Percentiles rank a stretch among this genome's conserved stretches.
These are phyloP conservation scores for Apolygus lucorum DNA, from an alignment of 1,140 invertebrate species.

Conservation along the genomic window DNA sequence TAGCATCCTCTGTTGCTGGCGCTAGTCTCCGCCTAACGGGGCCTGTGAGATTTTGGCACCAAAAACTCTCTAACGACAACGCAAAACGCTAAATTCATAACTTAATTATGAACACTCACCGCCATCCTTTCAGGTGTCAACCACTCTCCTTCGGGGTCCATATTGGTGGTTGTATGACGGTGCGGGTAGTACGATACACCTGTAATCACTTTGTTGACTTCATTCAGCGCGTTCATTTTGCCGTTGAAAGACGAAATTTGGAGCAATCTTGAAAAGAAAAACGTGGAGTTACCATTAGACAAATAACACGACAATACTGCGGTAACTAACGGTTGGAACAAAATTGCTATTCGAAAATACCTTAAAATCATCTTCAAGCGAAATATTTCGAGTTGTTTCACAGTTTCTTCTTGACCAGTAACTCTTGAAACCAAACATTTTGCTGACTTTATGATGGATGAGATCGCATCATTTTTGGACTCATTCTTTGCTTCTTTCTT, in stretches of 20 bases:
- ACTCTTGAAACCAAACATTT: slow-evolving; percentile 76
- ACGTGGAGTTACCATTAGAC: slow-evolving; percentile 5
- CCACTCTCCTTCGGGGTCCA: slow-evolving; percentile 82
- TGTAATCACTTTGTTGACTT: slow-evolving; percentile 95
- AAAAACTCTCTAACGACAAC: too few relatives aligned
- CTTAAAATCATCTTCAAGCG: slow-evolving; percentile 90
- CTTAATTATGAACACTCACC: slow-evolving; percentile 59
- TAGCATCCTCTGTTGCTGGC: too few relatives aligned
- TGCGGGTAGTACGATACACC: slow-evolving; percentile 80
- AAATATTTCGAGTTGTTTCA: slow-evolving; percentile 88
- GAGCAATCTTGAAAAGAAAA: slow-evolving; percentile 54
- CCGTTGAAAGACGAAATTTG: slow-evolving; percentile 98
- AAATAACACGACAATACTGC: too few relatives aligned
- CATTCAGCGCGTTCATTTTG: slow-evolving; percentile 98
- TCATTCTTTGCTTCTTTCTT: slow-evolving; percentile 96
- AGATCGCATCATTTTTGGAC: slow-evolving; percentile 86
- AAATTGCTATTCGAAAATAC: slow-evolving; percentile 37
- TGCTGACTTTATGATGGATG: slow-evolving; percentile 78
- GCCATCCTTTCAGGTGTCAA: slow-evolving; percentile 88
- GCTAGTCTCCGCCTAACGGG: too few relatives aligned
- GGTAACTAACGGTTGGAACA: too few relatives aligned
- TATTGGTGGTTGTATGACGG: slow-evolving; percentile 47
- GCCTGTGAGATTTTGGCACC: too few relatives aligned
- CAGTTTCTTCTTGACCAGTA: slow-evolving; percentile 70
- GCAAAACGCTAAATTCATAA: too few relatives aligned